Conservation (phyloP, 2,113 vertebrate genomes). For the Macroglossus sobrinus region DNA sequence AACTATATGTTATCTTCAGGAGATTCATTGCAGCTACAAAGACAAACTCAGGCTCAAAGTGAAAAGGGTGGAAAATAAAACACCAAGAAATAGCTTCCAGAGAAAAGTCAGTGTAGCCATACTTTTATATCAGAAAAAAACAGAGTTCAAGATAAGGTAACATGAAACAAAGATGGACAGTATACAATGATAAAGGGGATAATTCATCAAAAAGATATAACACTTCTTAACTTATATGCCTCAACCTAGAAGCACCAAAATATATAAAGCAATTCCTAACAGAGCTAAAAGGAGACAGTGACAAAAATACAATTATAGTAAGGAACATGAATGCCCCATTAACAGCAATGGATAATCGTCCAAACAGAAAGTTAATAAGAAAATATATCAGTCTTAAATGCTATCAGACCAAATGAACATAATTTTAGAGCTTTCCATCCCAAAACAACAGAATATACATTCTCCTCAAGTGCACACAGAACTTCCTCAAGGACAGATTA, state of each 20-base stretch:
- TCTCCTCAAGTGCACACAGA: background rate
- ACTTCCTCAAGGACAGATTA: background rate
- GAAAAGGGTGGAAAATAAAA: background rate
- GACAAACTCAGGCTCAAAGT: background rate
- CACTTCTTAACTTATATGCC: background rate
- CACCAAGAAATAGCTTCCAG: background rate
- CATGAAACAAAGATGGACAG: background rate
- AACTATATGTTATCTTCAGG: background rate
- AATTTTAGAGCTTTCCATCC: background rate
- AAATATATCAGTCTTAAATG: background rate
- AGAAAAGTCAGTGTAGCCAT: background rate
- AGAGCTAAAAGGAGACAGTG: background rate
- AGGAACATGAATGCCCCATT: background rate
- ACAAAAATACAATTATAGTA: background rate
- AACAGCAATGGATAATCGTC: background rate
- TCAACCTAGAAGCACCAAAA: background rate
- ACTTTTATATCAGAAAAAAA: background rate
- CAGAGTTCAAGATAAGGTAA: background rate
- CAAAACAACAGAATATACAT: background rate
- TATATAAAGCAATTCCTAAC: background rate
- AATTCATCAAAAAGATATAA: background rate
- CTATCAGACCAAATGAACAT: background rate
- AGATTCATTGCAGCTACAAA: background rate
- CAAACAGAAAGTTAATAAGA: background rate
- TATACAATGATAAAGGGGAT: background rate